These are phyloP conservation scores for Acanthurus lineatus DNA, from an alignment of 2,797 vertebrate species.

Conservation along the genomic window DNA sequence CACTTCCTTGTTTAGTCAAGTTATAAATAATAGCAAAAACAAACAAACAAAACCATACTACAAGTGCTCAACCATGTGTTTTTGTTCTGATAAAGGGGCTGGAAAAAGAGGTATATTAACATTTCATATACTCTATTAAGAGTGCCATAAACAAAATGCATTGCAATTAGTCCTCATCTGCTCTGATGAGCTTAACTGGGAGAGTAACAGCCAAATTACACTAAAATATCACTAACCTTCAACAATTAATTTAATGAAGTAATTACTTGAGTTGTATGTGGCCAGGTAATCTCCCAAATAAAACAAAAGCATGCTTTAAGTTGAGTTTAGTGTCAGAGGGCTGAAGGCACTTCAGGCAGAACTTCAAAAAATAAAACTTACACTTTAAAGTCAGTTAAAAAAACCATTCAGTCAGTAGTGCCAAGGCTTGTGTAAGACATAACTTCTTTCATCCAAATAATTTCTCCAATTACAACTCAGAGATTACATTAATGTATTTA, in stretches of 20 bases:
- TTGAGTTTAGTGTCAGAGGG: conserved; percentile 44
- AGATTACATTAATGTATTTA: conserved; percentile 65
- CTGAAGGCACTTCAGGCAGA: conserved; percentile 82
- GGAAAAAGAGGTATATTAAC: conserved; percentile 50
- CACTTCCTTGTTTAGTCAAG: conserved; percentile 45
- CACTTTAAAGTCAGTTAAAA: too few relatives aligned
- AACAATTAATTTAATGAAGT: conserved; percentile 5
- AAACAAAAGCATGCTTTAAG: conserved; percentile 21
- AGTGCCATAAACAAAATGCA: conserved; percentile 17
- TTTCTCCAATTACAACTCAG: conserved; percentile 97
- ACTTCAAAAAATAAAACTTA: conserved; percentile 18
- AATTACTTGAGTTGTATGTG: conserved; percentile 15
- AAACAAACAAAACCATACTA: conserved; percentile 16
- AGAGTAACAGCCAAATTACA: conserved; percentile 13
- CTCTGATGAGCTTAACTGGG: not conserved
- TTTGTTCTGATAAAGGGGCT: conserved; percentile 22
- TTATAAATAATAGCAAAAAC: conserved; percentile 72
- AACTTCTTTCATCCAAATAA: conserved; percentile 86
- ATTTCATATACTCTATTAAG: conserved; percentile 15
- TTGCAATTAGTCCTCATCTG: conserved; percentile 10
- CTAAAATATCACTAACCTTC: not conserved
- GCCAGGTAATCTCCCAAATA: conserved; percentile 1
- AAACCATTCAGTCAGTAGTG: conserved; percentile 70
- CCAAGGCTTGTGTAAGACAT: conserved; percentile 81
- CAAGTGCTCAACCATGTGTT: conserved; percentile 50